Percentiles rank a stretch among this genome's conserved stretches.
phyloP scores from a whole-genome alignment of 92 coral and sea anemone genomes.

The Porites evermanni region DNA sequence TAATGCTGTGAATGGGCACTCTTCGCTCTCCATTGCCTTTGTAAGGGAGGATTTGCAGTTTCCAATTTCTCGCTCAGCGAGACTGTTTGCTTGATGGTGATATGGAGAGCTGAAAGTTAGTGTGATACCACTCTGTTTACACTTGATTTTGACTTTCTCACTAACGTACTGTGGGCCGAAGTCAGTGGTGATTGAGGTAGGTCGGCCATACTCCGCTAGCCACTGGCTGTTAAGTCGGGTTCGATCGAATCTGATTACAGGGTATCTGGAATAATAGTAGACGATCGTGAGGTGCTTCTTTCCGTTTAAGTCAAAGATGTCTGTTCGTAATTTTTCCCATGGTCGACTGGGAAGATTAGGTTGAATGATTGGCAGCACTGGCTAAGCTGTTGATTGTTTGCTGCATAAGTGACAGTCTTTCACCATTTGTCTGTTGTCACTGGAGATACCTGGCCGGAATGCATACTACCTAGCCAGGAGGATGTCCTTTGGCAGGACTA shows the following conservation, averaged over 20 bases:
- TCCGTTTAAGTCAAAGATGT: not conserved
- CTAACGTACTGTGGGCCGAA: not conserved
- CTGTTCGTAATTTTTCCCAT: too few species aligned
- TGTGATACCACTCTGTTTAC: conserved; percentile 45
- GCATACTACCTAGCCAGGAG: conserved; percentile 53
- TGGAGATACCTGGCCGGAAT: conserved; percentile 22
- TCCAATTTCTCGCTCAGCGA: conserved; percentile 39
- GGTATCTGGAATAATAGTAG: not conserved
- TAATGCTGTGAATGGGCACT: conserved; percentile 54
- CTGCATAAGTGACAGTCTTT: conserved; percentile 53
- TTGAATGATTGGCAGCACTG: too few species aligned
- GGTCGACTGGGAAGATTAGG: too few species aligned
- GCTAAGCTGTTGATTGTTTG: not conserved
- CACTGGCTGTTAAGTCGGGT: too few species aligned
- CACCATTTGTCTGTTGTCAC: conserved; percentile 34
- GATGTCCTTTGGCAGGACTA: conserved; percentile 34
- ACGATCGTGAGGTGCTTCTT: not conserved
- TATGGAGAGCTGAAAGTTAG: conserved; percentile 59
- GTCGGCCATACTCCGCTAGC: too few species aligned
- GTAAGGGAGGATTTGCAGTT: conserved; percentile 8
- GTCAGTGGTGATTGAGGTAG: too few species aligned
- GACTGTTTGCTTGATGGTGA: conserved; percentile 53
- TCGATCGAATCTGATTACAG: not conserved
- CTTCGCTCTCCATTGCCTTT: conserved; percentile 49
- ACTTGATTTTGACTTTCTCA: conserved; percentile 31